phyloP scores from a whole-genome alignment of 2,888 invertebrate genomes.

The Aspidapion aeneum region DNA sequence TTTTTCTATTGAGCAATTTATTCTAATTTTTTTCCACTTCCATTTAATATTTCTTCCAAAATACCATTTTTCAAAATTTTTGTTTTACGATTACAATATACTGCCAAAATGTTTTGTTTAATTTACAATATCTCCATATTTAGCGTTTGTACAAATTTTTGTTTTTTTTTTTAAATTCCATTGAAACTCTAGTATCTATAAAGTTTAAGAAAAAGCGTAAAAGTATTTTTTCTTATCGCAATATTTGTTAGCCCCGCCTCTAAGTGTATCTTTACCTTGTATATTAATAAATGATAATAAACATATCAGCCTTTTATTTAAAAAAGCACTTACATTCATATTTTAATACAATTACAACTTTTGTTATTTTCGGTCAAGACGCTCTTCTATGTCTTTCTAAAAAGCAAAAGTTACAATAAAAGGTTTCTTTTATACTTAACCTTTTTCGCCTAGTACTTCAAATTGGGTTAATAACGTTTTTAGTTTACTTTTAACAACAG shows the following conservation, averaged over 20 bases:
- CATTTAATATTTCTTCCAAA: conserved; percentile 6
- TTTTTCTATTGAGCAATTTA: conserved; percentile 3
- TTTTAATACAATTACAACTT: no score
- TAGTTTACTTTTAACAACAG: no score
- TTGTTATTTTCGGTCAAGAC: no score
- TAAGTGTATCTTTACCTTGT: conserved; percentile 46
- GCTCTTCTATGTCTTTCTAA: no score
- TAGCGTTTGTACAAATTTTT: no score
- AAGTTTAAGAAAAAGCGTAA: conserved; percentile 21
- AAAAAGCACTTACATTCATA: no score
- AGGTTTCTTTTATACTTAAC: no score
- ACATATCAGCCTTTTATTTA: no score
- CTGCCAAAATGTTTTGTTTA: not conserved
- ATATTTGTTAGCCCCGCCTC: conserved; percentile 47
- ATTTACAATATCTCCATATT: not conserved
- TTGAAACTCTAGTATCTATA: not conserved
- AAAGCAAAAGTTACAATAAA: no score
- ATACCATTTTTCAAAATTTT: not conserved
- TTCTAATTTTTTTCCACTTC: no score
- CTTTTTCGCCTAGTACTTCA: no score
- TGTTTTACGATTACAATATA: not conserved
- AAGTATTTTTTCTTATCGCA: conserved; percentile 45
- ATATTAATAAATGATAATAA: conserved; percentile 34
- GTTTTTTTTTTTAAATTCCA: not conserved
- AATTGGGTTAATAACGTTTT: no score